Evolutionary conservation across 2,113 vertebrate species (phyloP).

Genomic region (Gymnorhina tibicen): DNA sequence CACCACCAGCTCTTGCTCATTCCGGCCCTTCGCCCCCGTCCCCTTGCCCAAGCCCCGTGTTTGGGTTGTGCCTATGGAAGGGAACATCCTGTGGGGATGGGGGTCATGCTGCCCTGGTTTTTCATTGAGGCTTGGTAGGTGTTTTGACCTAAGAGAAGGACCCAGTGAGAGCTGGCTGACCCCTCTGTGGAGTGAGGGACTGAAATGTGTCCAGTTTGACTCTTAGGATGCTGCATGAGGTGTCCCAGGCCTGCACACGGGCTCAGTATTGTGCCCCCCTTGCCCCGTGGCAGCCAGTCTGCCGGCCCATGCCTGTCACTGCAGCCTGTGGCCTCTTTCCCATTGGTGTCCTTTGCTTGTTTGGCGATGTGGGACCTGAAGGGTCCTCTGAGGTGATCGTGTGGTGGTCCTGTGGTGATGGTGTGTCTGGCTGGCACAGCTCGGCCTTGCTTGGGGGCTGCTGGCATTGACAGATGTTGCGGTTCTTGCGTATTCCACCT

Average conservation of each 20-base stretch:
- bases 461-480: fast-evolving
- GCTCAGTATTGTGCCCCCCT: background rate
- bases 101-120: background rate
- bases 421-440: background rate
- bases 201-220: background rate
- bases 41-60: background rate
- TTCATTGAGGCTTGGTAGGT: background rate
- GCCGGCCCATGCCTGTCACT: fast-evolving
- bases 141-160: background rate
- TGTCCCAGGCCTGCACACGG: background rate
- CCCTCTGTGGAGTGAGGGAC: background rate
- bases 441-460: background rate
- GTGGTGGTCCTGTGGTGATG: background rate
- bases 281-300: background rate
- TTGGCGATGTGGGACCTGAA: background rate
- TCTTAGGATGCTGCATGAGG: background rate
- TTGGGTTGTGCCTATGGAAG: background rate
- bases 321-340: background rate
- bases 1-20: background rate
- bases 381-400: background rate
- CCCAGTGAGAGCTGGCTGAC: background rate
- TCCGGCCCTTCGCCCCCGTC: fast-evolving
- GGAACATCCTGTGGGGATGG: background rate
- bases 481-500: background rate
- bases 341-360: background rate